Evolutionary conservation across 2,797 vertebrate species (phyloP), one percentile per base, ranked within the genome.

Genomic region (Galago senegalensis): DNA sequence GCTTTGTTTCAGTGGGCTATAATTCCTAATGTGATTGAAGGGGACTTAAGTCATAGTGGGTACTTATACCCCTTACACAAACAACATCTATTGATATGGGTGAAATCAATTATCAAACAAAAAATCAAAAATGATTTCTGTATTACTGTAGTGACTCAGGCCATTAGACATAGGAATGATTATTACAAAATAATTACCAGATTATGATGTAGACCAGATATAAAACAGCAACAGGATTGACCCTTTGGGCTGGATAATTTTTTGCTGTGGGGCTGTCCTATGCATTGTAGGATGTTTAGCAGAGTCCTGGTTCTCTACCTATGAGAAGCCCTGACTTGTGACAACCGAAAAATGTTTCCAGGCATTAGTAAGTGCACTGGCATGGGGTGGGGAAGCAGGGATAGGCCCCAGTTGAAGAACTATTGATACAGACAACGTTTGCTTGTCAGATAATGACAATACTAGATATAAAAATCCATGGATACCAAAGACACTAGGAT

Each of bases 71-170:
- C 65, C 56, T 72, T 72, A 87, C 49, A 88, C n/a, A 40, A 40
- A 88, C n/a, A 40, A 40, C 37, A 58, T 72, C 14, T 69, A 58
- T 49, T 65, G 65, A 83, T 84, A 21, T 84, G 31, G 37, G 13
- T 87, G 13, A 87, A 84, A 76, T 88, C 40, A 87, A 80, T 56
- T 86, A 82, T 82, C 69, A 90, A 91, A 91, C 40, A 63, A 94
- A 90, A 94, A 94, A 37, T 67, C 16, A 85, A 85, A 92, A 88
- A 46, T 49, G 4, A 58, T 58, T 90, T 77, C 82, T 87, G 6
- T 27, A 49, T 29, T 86, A 73, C 46, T 80, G 56, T 3, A 82
- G 23, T 87, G 27, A 77, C 61, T 86, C 11, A 73, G 56, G 4
- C 43, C 34, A 63, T 29, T 58, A 77, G 40, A 75, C 58, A 29